These are phyloP conservation scores for Iguana delicatissima DNA, from an alignment of 2,797 vertebrate genomes.

Conservation along the genomic window DNA sequence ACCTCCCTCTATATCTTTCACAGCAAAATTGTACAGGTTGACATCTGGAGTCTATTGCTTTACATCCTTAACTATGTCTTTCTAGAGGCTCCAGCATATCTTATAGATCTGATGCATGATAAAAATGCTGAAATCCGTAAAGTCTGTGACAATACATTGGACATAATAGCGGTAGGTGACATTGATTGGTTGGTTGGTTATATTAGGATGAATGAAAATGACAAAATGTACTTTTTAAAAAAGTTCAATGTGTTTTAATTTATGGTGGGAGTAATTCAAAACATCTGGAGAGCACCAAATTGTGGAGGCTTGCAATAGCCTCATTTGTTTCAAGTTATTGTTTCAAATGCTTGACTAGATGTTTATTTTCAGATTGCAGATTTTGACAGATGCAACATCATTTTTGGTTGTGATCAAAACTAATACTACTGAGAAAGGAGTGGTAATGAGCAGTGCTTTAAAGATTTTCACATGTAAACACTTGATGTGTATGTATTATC, in stretches of 20 bases:
- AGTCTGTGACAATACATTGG: conserved; percentile 93
- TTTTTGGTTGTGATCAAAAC: too few species aligned
- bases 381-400: background rate
- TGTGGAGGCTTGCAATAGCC: too few species aligned
- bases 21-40: background rate
- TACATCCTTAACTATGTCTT: conserved; percentile 74
- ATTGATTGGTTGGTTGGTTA: conserved; percentile 8
- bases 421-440: too few species aligned
- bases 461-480: too few species aligned
- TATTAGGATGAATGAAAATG: background rate
- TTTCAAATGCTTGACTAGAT: background rate
- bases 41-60: conserved; percentile 27
- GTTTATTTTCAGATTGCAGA: background rate
- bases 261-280: background rate
- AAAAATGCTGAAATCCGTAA: conserved; percentile 92
- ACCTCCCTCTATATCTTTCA: background rate
- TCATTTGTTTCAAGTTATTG: background rate
- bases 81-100: conserved; percentile 90
- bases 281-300: too few species aligned
- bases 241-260: background rate
- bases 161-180: conserved; percentile 92
- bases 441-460: too few species aligned
- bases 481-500: too few species aligned
- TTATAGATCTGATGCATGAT: conserved; percentile 94
- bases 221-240: background rate